phyloP scores from a whole-genome alignment of 2,797 vertebrate species.

The Xenentodon cancila region DNA sequence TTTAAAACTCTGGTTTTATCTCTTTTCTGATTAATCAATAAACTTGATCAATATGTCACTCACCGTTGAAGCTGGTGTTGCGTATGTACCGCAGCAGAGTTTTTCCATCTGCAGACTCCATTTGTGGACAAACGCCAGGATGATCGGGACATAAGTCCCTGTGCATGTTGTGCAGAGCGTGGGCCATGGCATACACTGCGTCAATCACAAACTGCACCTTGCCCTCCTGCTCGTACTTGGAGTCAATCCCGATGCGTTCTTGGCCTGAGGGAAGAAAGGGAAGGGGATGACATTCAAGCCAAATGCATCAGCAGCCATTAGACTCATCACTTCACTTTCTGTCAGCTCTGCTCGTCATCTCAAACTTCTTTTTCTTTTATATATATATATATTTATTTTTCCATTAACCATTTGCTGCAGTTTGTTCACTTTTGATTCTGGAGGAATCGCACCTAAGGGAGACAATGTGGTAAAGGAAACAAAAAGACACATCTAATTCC shows the following conservation, averaged over 20 bases:
- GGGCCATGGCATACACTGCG: slow-evolving; percentile 95
- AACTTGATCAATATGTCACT: slow-evolving; percentile 63
- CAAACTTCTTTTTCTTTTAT: slow-evolving; percentile 7
- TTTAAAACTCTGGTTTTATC: too few relatives aligned
- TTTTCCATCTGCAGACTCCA: slow-evolving; percentile 93
- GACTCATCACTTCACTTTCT: slow-evolving; percentile 35
- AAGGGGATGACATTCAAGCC: slow-evolving; percentile 25
- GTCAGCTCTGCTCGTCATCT: slow-evolving; percentile 22
- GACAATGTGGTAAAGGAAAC: slow-evolving; percentile 40
- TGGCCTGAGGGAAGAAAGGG: slow-evolving; percentile 82
- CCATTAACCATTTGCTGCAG: slow-evolving; percentile 37
- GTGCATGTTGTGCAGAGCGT: slow-evolving; percentile 96
- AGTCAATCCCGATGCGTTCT: slow-evolving; percentile 95
- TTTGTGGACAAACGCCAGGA: slow-evolving; percentile 89
- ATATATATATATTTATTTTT: slow-evolving; percentile 5
- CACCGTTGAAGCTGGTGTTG: slow-evolving; percentile 95
- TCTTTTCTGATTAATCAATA: background rate
- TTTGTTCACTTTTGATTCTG: slow-evolving; percentile 30
- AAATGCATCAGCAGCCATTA: slow-evolving; percentile 40
- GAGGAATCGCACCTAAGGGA: slow-evolving; percentile 42
- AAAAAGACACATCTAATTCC: slow-evolving; percentile 54
- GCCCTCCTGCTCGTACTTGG: slow-evolving; percentile 96
- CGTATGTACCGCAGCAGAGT: slow-evolving; percentile 95
- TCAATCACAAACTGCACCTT: slow-evolving; percentile 99
- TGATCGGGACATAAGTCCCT: slow-evolving; percentile 92